A percentile compares a stretch with the other conserved stretches of the same genome.
Conservation (phyloP, 2,888 invertebrate species). For the Argynnis bischoffii region DNA sequence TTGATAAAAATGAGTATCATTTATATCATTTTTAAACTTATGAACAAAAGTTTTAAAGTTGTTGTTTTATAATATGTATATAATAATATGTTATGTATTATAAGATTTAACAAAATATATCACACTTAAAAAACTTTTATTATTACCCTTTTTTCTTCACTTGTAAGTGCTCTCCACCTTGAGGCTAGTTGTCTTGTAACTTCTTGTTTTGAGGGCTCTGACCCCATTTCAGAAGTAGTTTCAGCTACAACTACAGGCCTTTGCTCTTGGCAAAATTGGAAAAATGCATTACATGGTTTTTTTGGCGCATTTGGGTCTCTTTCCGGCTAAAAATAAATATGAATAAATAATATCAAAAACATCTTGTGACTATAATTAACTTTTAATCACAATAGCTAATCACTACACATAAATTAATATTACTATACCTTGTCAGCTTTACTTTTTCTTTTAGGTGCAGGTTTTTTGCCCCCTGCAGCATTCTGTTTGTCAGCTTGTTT, state of each 20-base stretch:
- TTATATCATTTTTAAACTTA: no score
- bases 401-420: neutral
- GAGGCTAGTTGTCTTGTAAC: constrained; percentile 88
- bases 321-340: constrained; percentile 62
- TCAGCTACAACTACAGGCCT: constrained; percentile 87
- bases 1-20: no score
- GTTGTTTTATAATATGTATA: neutral
- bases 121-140: neutral
- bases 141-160: constrained; percentile 86
- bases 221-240: constrained; percentile 83
- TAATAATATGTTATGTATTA: neutral
- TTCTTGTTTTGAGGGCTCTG: constrained; percentile 88
- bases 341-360: neutral
- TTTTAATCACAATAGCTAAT: neutral
- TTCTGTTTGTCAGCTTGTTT: constrained; percentile 67
- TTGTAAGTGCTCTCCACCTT: constrained; percentile 87
- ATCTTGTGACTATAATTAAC: neutral
- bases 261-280: constrained; percentile 91
- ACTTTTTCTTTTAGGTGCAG: constrained; percentile 81
- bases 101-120: neutral
- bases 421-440: constrained; percentile 81
- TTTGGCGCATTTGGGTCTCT: constrained; percentile 90
- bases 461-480: constrained; percentile 60
- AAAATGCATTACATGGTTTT: constrained; percentile 90
- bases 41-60: neutral